Percentiles rank a stretch among this genome's conserved stretches.
These are phyloP conservation scores for Hemibagrus guttatus DNA, from an alignment of 2,797 vertebrate species.

Conservation along the genomic window DNA sequence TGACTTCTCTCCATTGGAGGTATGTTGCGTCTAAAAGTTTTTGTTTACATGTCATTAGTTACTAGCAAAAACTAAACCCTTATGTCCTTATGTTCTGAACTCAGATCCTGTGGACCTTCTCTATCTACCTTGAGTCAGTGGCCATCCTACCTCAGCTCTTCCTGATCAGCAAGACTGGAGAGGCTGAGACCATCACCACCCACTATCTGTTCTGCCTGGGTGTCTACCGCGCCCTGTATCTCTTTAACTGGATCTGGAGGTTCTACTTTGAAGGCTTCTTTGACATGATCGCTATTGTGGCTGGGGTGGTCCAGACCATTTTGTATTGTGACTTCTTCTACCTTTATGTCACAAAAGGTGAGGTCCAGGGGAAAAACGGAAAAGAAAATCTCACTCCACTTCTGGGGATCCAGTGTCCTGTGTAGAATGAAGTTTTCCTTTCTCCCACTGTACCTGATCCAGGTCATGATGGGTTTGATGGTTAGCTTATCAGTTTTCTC, in stretches of 20 bases:
- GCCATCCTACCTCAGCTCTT: slow-evolving; percentile 98
- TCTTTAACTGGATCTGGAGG: slow-evolving; percentile 99
- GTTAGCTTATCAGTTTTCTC: not conserved
- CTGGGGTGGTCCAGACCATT: slow-evolving; percentile 95
- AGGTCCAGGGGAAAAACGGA: slow-evolving; percentile 33
- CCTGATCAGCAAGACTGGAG: slow-evolving; percentile 98
- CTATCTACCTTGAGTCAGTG: slow-evolving; percentile 97
- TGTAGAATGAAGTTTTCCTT: not conserved
- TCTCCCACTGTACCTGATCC: not conserved
- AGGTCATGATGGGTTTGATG: not conserved
- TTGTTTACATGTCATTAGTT: not conserved
- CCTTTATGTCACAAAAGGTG: slow-evolving; percentile 99
- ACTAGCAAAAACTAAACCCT: no score
- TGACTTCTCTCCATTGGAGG: slow-evolving; percentile 93
- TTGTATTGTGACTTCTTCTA: slow-evolving; percentile 99
- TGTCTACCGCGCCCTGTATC: slow-evolving; percentile 93
- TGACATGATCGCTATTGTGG: slow-evolving; percentile 96
- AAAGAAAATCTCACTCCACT: not conserved
- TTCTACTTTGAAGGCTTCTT: slow-evolving; percentile 99
- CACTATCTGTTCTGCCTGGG: slow-evolving; percentile 98
- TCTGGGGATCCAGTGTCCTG: not conserved
- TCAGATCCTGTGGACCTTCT: slow-evolving; percentile 99
- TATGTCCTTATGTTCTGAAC: not conserved
- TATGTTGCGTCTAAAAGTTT: slow-evolving; percentile 56
- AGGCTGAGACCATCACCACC: slow-evolving; percentile 98